Evolutionary conservation across 1,140 invertebrate species (phyloP).

Genomic region (Apolygus lucorum): DNA sequence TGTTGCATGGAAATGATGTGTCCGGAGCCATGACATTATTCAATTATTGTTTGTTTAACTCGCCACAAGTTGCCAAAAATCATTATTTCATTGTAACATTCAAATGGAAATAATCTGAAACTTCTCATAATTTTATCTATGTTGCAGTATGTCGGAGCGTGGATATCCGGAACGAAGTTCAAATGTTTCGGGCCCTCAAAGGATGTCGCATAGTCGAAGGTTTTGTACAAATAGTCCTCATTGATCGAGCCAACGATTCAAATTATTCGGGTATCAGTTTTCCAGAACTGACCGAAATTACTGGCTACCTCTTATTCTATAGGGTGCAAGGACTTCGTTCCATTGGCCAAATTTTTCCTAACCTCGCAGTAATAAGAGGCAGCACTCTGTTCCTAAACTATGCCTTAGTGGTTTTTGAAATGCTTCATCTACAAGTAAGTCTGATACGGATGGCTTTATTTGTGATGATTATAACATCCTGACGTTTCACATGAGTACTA

Average conservation of each 20-base stretch:
- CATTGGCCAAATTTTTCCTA: constrained; percentile 80
- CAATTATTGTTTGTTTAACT: not conserved
- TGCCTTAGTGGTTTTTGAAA: constrained; percentile 77
- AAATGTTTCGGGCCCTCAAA: constrained; percentile 54
- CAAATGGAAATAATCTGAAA: too few species aligned
- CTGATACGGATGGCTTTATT: too few species aligned
- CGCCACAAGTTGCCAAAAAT: constrained; percentile 25
- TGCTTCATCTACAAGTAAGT: constrained; percentile 50
- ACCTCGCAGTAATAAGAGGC: constrained; percentile 87
- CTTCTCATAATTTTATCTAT: constrained; percentile 32
- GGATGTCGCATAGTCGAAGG: constrained; percentile 83
- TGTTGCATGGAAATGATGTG: not conserved
- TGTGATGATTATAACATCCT: too few species aligned
- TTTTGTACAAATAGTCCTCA: constrained; percentile 68
- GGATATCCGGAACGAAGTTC: constrained; percentile 69
- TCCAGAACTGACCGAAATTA: constrained; percentile 57
- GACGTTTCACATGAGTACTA: too few species aligned
- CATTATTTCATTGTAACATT: too few species aligned
- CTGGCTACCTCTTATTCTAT: constrained; percentile 58
- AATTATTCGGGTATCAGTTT: constrained; percentile 51
- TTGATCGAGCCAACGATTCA: constrained; percentile 45
- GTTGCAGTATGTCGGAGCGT: constrained; percentile 62
- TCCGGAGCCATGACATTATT: not conserved
- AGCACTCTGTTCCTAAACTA: constrained; percentile 74
- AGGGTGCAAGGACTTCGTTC: constrained; percentile 68